Base-by-base conservation (phyloP, 2,888 invertebrate species). In the Trichacis sp. region DNA sequence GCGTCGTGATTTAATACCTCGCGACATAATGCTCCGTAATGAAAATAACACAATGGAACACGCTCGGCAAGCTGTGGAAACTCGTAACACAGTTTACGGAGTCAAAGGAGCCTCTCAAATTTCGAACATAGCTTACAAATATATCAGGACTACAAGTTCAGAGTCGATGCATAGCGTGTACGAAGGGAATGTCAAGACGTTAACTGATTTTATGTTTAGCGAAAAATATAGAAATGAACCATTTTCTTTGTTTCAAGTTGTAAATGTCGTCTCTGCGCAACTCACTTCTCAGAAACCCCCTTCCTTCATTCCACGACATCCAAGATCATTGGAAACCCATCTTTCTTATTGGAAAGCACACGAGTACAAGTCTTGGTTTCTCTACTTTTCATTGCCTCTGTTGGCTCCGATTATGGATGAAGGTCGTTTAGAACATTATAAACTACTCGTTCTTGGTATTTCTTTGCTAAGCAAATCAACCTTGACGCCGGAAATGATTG, bases 361-460 rank as follows among this genome's bases (percentile, higher is more conserved):
- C 15, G 57, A 57, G 30, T 40, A 18, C 2, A 55, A 55, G 12
- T n/a, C 40, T 17, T 53, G 46, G 53, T 53, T 53, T 11, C 33
- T 53, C 19, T 9, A 29, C 9, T 53, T 14, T 12, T 53, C 43
- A 18, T 38, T 46, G 36, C 17, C 61, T 24, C 2, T 36, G 14
- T 2, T 20, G 9, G 5, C 33, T 8, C 15, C 40, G 9, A 17
- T 60, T n/a, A 47, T 48, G 48, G 49, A 60, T 1, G 33, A 36
- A 4, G 18, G 20, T 9, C 46, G 38, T 19, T 54, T 60, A 9
- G 19, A 53, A 0, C 60, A 53, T 29, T 48, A 18, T 19, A 52
- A 60, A 40, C 20, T 60, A 12, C 30, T 53, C n/a, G 51, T 58
- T 9, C 24, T 43, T 5, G 58, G 58, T 11, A 24, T 52, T 2